Conservation (phyloP, 2,113 vertebrate species). For the Uria aalge region DNA sequence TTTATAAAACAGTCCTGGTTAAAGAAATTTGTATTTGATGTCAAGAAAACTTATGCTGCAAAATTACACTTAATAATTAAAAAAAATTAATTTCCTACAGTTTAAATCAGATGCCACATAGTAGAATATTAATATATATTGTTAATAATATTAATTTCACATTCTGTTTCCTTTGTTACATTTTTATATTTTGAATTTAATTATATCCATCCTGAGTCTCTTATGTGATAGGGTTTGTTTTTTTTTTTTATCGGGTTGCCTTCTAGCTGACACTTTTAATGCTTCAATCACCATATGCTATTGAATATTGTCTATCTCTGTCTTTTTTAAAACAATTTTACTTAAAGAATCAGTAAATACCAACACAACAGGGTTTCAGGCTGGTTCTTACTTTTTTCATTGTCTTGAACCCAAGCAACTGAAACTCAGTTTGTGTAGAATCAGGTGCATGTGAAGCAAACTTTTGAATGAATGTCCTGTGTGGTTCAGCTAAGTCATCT, state of each 20-base stretch:
- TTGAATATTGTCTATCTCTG: neutral
- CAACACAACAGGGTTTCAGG: neutral
- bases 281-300: neutral
- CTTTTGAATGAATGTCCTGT: neutral
- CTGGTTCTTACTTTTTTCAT: neutral
- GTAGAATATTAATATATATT: neutral
- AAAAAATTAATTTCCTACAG: neutral
- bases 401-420: neutral
- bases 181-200: neutral
- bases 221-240: neutral
- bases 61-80: neutral
- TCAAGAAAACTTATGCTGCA: neutral
- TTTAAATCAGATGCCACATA: neutral
- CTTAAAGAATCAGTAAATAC: neutral
- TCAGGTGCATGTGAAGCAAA: neutral
- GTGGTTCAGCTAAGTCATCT: neutral
- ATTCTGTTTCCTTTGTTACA: neutral
- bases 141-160: neutral
- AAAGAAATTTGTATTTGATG: neutral
- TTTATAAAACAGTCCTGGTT: neutral
- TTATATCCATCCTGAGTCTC: neutral
- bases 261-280: neutral
- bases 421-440: neutral
- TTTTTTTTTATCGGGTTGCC: neutral
- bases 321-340: neutral